Evolutionary conservation across 2,113 vertebrate species (phyloP).

Genomic region (Lethenteron camtschaticum): DNA sequence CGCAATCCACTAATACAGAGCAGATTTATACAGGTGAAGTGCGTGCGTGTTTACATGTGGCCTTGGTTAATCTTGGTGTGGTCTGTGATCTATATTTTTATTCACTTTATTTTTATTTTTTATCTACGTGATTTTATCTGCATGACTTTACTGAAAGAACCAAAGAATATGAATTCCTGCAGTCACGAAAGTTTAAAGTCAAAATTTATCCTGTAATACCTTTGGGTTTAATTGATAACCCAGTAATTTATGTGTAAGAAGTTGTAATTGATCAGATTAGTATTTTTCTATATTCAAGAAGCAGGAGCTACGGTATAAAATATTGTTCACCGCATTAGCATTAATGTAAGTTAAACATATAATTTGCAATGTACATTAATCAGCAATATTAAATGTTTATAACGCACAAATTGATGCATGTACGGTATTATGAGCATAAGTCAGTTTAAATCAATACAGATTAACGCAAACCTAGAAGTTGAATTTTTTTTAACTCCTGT

Average conservation of each 20-base stretch:
- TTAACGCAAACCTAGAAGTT: background rate
- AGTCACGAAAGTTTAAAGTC: no score
- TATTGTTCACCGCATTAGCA: no score
- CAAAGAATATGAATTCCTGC: background rate
- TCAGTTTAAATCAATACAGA: background rate
- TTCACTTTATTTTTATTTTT: background rate
- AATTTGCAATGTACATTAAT: background rate
- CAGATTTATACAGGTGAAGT: conserved; percentile 58
- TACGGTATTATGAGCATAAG: background rate
- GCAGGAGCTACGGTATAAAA: no score
- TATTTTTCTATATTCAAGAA: no score
- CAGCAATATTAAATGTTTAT: background rate
- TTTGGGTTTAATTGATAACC: no score
- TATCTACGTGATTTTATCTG: background rate
- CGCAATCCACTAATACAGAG: conserved; percentile 70
- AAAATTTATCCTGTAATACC: no score
- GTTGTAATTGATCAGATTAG: no score
- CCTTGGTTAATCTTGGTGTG: no score
- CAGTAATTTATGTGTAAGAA: no score
- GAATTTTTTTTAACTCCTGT: background rate
- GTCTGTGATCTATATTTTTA: background rate
- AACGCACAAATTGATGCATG: background rate
- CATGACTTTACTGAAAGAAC: background rate
- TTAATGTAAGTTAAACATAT: no score
- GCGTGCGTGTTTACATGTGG: no score